Evolutionary conservation across 2,888 invertebrate species (phyloP).

Genomic region (Hydrotaea diabolus): DNA sequence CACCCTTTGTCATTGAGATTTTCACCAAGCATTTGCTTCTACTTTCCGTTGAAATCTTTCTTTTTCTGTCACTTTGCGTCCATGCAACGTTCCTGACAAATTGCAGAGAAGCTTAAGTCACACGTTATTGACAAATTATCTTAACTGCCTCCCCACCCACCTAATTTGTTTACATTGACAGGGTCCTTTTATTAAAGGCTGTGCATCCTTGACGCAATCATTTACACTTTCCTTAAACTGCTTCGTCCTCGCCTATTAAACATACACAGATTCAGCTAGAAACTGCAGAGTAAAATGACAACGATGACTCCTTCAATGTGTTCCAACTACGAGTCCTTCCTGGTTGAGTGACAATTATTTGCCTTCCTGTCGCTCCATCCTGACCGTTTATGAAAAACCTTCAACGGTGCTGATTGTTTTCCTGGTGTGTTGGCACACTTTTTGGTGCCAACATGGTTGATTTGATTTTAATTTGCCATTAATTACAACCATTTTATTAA

Average conservation of each 20-base stretch:
- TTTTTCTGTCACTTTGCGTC: no score
- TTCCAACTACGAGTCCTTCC: neutral
- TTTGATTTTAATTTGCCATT: conserved; percentile 64
- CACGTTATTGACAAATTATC: no score
- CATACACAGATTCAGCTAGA: no score
- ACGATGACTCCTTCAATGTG: neutral
- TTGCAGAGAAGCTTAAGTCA: no score
- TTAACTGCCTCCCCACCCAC: no score
- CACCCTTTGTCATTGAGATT: no score
- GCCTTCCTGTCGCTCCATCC: neutral
- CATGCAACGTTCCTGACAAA: no score
- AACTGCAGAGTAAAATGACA: neutral
- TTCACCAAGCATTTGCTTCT: no score
- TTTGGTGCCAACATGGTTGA: conserved; percentile 60
- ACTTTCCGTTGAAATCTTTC: no score
- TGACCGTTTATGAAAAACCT: neutral
- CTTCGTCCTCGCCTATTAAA: neutral
- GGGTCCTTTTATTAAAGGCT: no score
- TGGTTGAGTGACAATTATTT: neutral
- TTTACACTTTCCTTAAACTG: conserved; percentile 31
- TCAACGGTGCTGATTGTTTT: conserved; percentile 14
- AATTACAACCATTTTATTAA: conserved; percentile 60
- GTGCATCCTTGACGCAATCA: neutral
- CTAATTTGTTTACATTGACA: no score
- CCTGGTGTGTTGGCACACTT: neutral